A percentile compares a stretch with the other conserved stretches of the same genome.
These are phyloP conservation scores for Aphidius gifuensis DNA, from an alignment of 1,140 invertebrate genomes.

Conservation along the genomic window DNA sequence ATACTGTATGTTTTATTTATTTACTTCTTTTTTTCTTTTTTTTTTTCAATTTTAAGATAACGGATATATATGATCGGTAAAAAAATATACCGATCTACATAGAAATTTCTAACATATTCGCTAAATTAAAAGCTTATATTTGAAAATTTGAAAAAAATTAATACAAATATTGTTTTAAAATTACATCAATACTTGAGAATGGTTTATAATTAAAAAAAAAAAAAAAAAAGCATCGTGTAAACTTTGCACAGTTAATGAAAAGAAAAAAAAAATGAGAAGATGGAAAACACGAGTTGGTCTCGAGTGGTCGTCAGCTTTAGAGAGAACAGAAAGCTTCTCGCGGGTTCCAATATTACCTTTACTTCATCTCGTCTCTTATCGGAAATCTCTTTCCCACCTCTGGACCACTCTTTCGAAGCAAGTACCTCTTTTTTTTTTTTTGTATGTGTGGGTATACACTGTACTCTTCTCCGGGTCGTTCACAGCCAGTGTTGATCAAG, in stretches of 20 bases:
- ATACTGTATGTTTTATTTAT: background rate
- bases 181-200: background rate
- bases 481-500: background rate
- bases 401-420: background rate
- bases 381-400: slow-evolving; percentile 18
- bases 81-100: background rate
- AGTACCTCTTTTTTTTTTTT: too few species aligned
- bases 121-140: background rate
- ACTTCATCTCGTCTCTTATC: slow-evolving; percentile 17
- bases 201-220: background rate
- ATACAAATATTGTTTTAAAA: slow-evolving; percentile 8
- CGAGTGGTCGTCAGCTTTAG: slow-evolving; percentile 6
- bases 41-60: background rate
- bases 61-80: background rate
- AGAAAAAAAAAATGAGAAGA: background rate
- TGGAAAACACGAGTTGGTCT: slow-evolving; percentile 2
- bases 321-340: slow-evolving; percentile 1
- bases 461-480: too few species aligned
- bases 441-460: too few species aligned
- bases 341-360: background rate
- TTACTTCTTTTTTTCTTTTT: background rate
- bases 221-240: too few species aligned
- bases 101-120: background rate
- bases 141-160: background rate
- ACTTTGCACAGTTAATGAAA: too few species aligned